Conservation (phyloP, 2,797 vertebrate species). For the Buphagus erythrorhynchus region DNA sequence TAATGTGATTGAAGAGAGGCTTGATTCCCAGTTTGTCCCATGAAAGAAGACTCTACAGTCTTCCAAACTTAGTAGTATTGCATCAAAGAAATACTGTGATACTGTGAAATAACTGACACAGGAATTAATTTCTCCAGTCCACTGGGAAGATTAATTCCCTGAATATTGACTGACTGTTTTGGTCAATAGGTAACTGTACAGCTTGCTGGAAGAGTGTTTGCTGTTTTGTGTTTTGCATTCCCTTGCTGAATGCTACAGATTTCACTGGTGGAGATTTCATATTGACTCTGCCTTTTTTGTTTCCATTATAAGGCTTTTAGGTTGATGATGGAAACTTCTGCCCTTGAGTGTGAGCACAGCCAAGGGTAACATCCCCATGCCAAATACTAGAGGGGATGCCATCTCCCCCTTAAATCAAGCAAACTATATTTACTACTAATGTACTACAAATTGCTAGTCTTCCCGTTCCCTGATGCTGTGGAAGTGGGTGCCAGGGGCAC, state of each 20-base stretch:
- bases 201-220: neutral
- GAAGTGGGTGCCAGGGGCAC: neutral
- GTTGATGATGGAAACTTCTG: constrained; percentile 38
- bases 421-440: neutral
- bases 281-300: neutral
- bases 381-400: neutral
- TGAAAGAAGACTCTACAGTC: neutral
- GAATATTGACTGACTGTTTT: neutral
- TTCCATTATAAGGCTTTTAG: neutral
- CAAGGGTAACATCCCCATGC: constrained; percentile 38
- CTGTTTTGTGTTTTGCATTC: neutral
- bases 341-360: neutral
- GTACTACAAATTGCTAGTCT: neutral
- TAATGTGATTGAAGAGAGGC: neutral
- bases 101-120: neutral
- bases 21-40: neutral
- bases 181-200: neutral
- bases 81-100: neutral
- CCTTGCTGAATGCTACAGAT: neutral
- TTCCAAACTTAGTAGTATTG: neutral
- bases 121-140: neutral
- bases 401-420: neutral
- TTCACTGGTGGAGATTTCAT: neutral
- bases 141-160: neutral
- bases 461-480: neutral